Evolutionary conservation across 2,888 invertebrate genomes (phyloP).

Genomic region (Ennomos erosarius): DNA sequence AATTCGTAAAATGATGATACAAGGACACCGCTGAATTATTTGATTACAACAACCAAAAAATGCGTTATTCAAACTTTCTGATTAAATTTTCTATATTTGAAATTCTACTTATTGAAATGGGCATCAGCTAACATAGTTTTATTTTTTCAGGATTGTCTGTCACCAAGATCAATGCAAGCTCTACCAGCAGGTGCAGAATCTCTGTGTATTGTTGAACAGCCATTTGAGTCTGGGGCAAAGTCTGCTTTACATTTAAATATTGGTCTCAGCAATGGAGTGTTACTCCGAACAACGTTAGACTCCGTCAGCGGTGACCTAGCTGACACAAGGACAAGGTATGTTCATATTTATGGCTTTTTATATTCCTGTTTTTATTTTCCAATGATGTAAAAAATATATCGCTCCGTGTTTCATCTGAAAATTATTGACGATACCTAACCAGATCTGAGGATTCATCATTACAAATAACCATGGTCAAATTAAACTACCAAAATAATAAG

Average conservation of each 20-base stretch:
- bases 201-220: slow-evolving; percentile 96
- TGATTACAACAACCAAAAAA: slow-evolving; percentile 81
- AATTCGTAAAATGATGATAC: slow-evolving; percentile 70
- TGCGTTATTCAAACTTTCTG: slow-evolving; percentile 82
- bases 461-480: not conserved
- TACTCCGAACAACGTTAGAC: slow-evolving; percentile 97
- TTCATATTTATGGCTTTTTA: not conserved
- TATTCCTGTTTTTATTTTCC: slow-evolving; percentile 35
- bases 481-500: not conserved
- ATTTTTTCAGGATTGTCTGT: slow-evolving; percentile 91
- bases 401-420: slow-evolving; percentile 88
- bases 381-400: slow-evolving; percentile 73
- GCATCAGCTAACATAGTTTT: not conserved
- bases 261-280: slow-evolving; percentile 98
- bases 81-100: slow-evolving; percentile 32
- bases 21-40: slow-evolving; percentile 82
- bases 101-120: not conserved
- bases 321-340: slow-evolving; percentile 96
- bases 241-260: slow-evolving; percentile 96
- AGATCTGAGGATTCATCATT: slow-evolving; percentile 68
- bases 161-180: slow-evolving; percentile 98
- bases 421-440: slow-evolving; percentile 82
- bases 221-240: slow-evolving; percentile 88
- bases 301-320: slow-evolving; percentile 98
- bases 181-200: slow-evolving; percentile 98